Evolutionary conservation across 1,140 invertebrate genomes (phyloP).

Genomic region (Drosophila hydei): DNA sequence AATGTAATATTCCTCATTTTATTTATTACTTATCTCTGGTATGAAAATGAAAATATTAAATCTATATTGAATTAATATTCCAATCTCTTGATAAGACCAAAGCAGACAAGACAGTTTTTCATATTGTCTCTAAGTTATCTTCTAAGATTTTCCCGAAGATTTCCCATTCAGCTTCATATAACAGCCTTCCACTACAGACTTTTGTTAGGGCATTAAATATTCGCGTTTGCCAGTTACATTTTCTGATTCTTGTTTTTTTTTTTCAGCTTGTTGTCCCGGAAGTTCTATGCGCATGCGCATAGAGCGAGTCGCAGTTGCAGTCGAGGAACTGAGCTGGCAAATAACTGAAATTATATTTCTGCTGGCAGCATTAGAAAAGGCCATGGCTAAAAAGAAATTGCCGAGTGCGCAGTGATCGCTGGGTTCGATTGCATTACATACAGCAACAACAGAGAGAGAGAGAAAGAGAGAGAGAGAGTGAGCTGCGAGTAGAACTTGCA

Average conservation of each 20-base stretch:
- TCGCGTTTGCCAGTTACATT: neutral
- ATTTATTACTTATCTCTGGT: too few relatives aligned
- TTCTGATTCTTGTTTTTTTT: conserved; percentile 37
- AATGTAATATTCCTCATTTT: too few relatives aligned
- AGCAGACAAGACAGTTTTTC: too few relatives aligned
- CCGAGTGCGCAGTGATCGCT: conserved; percentile 41
- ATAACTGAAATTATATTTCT: conserved; percentile 75
- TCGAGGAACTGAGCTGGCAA: conserved; percentile 69
- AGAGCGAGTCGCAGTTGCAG: conserved; percentile 39
- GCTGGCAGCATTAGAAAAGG: conserved; percentile 46
- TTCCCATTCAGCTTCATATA: neutral
- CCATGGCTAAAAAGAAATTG: conserved; percentile 50
- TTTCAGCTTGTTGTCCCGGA: conserved; percentile 62
- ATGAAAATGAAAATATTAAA: too few relatives aligned
- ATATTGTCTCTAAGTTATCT: too few relatives aligned
- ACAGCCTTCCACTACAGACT: neutral
- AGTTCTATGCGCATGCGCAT: conserved; percentile 79
- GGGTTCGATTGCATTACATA: conserved; percentile 40
- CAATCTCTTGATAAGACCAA: too few relatives aligned
- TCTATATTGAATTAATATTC: too few relatives aligned
- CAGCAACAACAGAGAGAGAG: neutral
- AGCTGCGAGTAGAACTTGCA: conserved; percentile 7
- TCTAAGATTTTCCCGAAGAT: too few relatives aligned
- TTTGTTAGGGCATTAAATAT: conserved; percentile 14
- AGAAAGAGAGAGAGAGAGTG: neutral